Conservation (phyloP, 2,888 invertebrate species). For the Xylota sylvarum region DNA sequence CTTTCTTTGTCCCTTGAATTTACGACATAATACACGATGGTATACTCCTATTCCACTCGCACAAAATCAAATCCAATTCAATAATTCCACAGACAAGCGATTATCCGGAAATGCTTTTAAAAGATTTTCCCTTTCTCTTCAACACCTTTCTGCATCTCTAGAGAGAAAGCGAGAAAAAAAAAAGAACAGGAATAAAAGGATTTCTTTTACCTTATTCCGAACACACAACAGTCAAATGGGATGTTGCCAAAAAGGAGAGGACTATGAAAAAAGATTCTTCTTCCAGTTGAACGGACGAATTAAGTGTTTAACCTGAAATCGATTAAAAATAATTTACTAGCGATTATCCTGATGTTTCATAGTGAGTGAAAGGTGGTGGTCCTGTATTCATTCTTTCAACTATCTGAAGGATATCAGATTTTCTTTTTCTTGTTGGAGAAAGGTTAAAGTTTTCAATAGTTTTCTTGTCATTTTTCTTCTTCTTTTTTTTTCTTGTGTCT, state of each 20-base stretch:
- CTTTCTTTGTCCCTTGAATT: background rate
- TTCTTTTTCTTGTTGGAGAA: slow-evolving; percentile 4
- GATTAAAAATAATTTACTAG: slow-evolving; percentile 77
- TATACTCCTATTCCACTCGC: slow-evolving; percentile 42
- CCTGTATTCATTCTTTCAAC: slow-evolving; percentile 4
- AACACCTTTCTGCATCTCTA: slow-evolving; percentile 47
- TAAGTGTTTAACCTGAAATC: slow-evolving; percentile 75
- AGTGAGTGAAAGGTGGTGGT: slow-evolving; percentile 8
- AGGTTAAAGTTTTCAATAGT: slow-evolving; percentile 18
- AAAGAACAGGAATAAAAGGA: slow-evolving; percentile 32
- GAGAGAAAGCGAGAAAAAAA: background rate
- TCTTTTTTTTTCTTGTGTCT: background rate
- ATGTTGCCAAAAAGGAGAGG: slow-evolving; percentile 58
- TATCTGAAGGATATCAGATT: slow-evolving; percentile 9
- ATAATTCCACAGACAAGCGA: slow-evolving; percentile 72
- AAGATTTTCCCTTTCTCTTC: slow-evolving; percentile 51
- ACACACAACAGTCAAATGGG: slow-evolving; percentile 44
- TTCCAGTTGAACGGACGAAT: slow-evolving; percentile 67
- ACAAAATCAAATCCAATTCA: slow-evolving; percentile 71
- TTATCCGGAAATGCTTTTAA: slow-evolving; percentile 74
- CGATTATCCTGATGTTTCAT: slow-evolving; percentile 61
- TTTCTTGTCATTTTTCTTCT: slow-evolving; percentile 4
- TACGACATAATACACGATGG: background rate
- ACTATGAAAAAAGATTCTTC: slow-evolving; percentile 47
- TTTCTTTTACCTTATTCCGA: slow-evolving; percentile 42